phyloP scores from a whole-genome alignment of 2,888 invertebrate species.

The Nomada lathburiana region DNA sequence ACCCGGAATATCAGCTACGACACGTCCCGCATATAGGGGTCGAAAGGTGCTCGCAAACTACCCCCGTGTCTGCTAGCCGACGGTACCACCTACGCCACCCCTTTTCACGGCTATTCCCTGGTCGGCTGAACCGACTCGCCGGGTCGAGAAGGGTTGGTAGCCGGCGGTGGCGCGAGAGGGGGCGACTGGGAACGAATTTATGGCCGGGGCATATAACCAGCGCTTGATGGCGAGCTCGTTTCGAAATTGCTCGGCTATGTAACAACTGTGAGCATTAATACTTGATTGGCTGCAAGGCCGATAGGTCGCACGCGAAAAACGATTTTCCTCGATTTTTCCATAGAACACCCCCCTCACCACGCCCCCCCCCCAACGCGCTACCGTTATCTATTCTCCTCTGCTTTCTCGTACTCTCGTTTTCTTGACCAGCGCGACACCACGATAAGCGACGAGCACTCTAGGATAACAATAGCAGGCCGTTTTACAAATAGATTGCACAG shows the following conservation, averaged over 20 bases:
- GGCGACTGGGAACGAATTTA: slow-evolving; percentile 73
- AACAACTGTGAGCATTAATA: slow-evolving; percentile 74
- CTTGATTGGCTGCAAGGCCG: slow-evolving; percentile 66
- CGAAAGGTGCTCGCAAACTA: slow-evolving; percentile 52
- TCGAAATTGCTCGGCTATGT: slow-evolving; percentile 70
- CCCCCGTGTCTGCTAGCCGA: slow-evolving; percentile 25
- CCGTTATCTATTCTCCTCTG: background rate
- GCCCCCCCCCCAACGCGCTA: background rate
- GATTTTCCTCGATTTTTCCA: slow-evolving; percentile 42
- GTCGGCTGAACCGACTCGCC: slow-evolving; percentile 20
- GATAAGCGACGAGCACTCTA: background rate
- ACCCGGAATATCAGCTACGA: slow-evolving; percentile 74
- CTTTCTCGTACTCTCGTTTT: background rate
- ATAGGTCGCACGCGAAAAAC: slow-evolving; percentile 37
- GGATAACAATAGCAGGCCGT: too few relatives aligned
- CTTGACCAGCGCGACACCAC: background rate
- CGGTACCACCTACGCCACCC: slow-evolving; percentile 42
- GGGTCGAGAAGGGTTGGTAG: background rate
- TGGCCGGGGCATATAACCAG: slow-evolving; percentile 70
- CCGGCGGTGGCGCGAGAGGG: slow-evolving; percentile 9
- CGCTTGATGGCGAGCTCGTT: slow-evolving; percentile 69
- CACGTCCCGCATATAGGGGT: slow-evolving; percentile 60
- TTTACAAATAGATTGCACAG: too few relatives aligned
- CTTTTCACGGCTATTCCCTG: slow-evolving; percentile 58
- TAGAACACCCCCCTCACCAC: background rate